Base-by-base conservation (phyloP, 2,797 vertebrate genomes). In the Staurois parvus region DNA sequence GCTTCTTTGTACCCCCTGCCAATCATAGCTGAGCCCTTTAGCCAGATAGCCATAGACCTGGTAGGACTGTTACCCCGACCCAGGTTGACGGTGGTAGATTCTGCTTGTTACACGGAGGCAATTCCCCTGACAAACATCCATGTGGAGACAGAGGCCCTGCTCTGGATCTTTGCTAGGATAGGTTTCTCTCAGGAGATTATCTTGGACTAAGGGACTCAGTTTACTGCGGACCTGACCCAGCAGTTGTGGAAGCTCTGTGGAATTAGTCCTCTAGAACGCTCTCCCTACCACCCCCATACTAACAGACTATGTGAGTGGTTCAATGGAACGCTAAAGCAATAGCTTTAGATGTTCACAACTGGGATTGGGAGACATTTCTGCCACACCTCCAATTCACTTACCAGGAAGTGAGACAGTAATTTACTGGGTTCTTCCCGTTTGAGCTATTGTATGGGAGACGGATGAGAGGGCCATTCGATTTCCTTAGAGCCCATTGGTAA, bases 361-460 rank as follows among this genome's bases (percentile, higher is more conserved):
- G 32, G 32, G 32, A 32, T 32, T 32, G 32, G 32, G 32, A 32
- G 32, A 32, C 32, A 32, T 32, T 32, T 32, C 32, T 32, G 37
- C 37, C 37, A 40, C 9, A 12, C 26, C 30, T 15, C 30, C n/a
- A 30, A 26, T 28, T 5, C 26, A 26, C n/a, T 69, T 28, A 15
- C 37, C 7, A 6, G 3, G 37, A 40, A 10, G 37, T 40, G 1
- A 1, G 2, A 1, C 26, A 69, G 13, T 8, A 15, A 29, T 28
- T 26, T n/a, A 32, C 32, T 2, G 32, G 32, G 32, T 32, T 32
- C 32, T 32, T 4, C 32, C 26, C 67, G 6, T 69, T 69, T 69
- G 67, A 69, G 67, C 9, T 69, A 24, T 69, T 69, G n/a, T 69
- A 69, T 69, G 67, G 67, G 26, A n/a, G 67, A 69, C 5, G 26